Evolutionary conservation across 2,888 invertebrate species (phyloP), one percentile per base, ranked within the genome.

Genomic region (Amiota communis): DNA sequence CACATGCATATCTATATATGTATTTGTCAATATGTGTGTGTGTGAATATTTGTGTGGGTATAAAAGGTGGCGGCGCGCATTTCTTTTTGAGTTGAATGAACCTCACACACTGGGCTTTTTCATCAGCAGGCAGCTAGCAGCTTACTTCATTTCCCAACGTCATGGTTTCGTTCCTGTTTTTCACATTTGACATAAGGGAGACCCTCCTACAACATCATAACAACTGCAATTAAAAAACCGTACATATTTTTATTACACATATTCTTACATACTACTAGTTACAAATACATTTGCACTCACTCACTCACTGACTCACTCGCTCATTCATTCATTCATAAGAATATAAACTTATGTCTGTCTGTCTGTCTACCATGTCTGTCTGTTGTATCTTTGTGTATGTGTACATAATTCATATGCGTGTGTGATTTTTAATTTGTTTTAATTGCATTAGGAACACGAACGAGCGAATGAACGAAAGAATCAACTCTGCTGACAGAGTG

Each of bases 191-290:
- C 67, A 49, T 20, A 8, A 59, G 17, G 15, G 13, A 48, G 64
- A n/a, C 23, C 36, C 67, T 11, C 67, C 67, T 68, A 68, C 51
- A 48, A 13, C 63, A 46, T 36, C 36, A 23, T 63, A 46, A 63
- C 63, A 79, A 75, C 76, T 86, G 83, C 83, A 83, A 83, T 83
- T 85, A 83, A 86, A 83, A 86, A 82, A 76, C 23, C 51, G 23
- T 23, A 71, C 49, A 9, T 70, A 36, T 64, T n/a, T 36, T 64
- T 23, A 12, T 17, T 61, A 15, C 17, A 15, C 61, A 11, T 20
- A n/a, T 47, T 1, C 56, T n/a, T 63, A 36, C 36, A 6, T 6
- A 36, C 36, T 36, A 0, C 1, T 23, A 23, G 36, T 63, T 63
- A 51, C 61, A 48, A 59, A 4, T 17, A 64, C 13, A 49, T 47